A percentile compares a stretch with the other conserved stretches of the same genome.
Conservation (phyloP, 2,888 invertebrate species). For the Lasius fuliginosus region DNA sequence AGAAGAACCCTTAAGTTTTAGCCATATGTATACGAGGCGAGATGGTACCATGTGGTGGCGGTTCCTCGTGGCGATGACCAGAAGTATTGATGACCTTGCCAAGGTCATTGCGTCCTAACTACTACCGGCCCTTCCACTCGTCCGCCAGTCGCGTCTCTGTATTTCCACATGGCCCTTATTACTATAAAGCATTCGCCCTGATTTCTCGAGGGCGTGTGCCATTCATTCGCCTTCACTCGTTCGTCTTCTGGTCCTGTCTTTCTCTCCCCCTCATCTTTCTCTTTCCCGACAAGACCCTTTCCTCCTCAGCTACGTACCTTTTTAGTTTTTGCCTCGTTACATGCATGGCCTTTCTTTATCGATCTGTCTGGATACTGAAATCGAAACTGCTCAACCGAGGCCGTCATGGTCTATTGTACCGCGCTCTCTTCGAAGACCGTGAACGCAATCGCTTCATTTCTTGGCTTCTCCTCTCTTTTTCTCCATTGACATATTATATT, state of each 20-base stretch:
- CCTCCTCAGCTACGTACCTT: constrained; percentile 60
- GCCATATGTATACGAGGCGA: constrained; percentile 24
- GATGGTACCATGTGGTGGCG: constrained; percentile 77
- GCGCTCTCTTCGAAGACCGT: constrained; percentile 42
- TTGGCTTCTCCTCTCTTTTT: constrained; percentile 49
- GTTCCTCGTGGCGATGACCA: constrained; percentile 82
- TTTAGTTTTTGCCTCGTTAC: constrained; percentile 72
- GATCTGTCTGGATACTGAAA: constrained; percentile 70
- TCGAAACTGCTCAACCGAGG: constrained; percentile 73
- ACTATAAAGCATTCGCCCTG: constrained; percentile 80
- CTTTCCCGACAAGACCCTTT: constrained; percentile 22
- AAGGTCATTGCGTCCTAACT: constrained; percentile 84
- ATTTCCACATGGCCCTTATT: constrained; percentile 77
- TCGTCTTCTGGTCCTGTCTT: constrained; percentile 61
- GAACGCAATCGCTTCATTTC: constrained; percentile 61
- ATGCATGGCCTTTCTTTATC: constrained; percentile 67
- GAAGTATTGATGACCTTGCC: constrained; percentile 84
- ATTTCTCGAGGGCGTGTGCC: constrained; percentile 77
- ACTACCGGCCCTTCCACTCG: constrained; percentile 73
- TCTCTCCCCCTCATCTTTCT: constrained; percentile 27
- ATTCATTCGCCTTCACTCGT: constrained; percentile 77
- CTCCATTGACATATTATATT: constrained; percentile 24
- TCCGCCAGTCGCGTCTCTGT: constrained; percentile 54
- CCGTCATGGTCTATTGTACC: constrained; percentile 72
- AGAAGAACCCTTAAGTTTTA: constrained; percentile 67